These are phyloP conservation scores for Chelmon rostratus DNA, from an alignment of 2,797 vertebrate genomes.

Conservation along the genomic window DNA sequence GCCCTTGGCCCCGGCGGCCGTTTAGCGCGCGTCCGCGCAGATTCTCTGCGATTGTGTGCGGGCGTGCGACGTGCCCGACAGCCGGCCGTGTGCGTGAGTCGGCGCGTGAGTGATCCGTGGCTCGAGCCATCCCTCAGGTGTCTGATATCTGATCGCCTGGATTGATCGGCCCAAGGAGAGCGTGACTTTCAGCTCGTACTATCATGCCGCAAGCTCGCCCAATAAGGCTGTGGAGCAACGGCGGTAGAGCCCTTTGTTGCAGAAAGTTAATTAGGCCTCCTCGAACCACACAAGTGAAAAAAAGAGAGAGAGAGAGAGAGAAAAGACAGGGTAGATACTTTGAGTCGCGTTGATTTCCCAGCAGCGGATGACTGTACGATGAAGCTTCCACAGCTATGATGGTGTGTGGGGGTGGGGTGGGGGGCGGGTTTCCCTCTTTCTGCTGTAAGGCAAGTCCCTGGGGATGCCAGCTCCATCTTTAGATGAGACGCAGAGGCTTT, in stretches of 20 bases:
- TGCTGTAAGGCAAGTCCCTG: slow-evolving; percentile 52
- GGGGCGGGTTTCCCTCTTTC: slow-evolving; percentile 30
- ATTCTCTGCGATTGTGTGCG: slow-evolving; percentile 24
- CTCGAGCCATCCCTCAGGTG: slow-evolving; percentile 79
- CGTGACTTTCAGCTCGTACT: slow-evolving; percentile 81
- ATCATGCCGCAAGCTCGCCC: slow-evolving; percentile 59
- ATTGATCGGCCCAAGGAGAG: slow-evolving; percentile 87
- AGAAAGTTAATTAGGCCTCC: slow-evolving; percentile 73
- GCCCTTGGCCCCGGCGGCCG: slow-evolving; percentile 65
- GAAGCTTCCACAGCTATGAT: slow-evolving; percentile 42
- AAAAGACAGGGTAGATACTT: slow-evolving; percentile 17
- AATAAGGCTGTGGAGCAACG: slow-evolving; percentile 40
- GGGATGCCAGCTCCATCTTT: slow-evolving; percentile 63
- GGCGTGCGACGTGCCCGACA: slow-evolving; percentile 14
- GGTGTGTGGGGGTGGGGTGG: not conserved
- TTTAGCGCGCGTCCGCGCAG: slow-evolving; percentile 42
- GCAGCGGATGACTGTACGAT: slow-evolving; percentile 33
- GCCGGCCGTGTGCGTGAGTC: slow-evolving; percentile 26
- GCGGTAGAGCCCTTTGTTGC: slow-evolving; percentile 54
- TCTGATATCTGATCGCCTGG: slow-evolving; percentile 84
- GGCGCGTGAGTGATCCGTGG: slow-evolving; percentile 58
- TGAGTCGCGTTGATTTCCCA: slow-evolving; percentile 59
- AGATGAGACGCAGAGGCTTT: slow-evolving; percentile 70
- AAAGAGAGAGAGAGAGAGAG: slow-evolving; percentile 35
- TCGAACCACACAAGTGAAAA: slow-evolving; percentile 29